These are phyloP conservation scores for Pycnomerus fuliginosus DNA, from an alignment of 2,888 invertebrate species.

Conservation along the genomic window DNA sequence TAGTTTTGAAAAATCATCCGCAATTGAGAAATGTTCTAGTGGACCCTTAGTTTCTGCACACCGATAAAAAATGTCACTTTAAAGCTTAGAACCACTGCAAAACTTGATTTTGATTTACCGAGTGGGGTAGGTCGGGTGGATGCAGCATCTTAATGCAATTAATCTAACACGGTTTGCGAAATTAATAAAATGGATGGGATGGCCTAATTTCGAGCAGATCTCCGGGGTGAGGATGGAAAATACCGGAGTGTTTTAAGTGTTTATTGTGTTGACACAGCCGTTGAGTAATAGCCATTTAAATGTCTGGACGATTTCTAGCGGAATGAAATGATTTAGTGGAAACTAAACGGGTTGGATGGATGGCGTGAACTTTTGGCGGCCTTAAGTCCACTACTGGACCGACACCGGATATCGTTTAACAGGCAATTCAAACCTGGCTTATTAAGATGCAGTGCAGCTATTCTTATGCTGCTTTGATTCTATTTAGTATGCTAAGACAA, in stretches of 20 bases:
- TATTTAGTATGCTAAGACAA: constrained; percentile 40
- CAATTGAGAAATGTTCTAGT: too few species aligned
- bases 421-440: constrained; percentile 42
- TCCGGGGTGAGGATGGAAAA: background rate
- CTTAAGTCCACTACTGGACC: constrained; percentile 12
- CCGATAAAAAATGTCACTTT: too few species aligned
- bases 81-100: too few species aligned
- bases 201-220: too few species aligned
- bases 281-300: constrained; percentile 12
- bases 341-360: constrained; percentile 14
- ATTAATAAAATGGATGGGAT: too few species aligned
- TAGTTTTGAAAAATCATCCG: too few species aligned
- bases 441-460: constrained; percentile 40
- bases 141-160: too few species aligned
- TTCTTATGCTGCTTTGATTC: constrained; percentile 32
- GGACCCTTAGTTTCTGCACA: too few species aligned
- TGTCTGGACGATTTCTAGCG: constrained; percentile 11
- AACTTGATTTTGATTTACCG: too few species aligned
- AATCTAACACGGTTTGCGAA: too few species aligned
- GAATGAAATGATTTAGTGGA: constrained; percentile 18
- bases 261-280: constrained; percentile 19
- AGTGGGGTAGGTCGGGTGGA: too few species aligned
- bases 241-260: constrained; percentile 8
- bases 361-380: constrained; percentile 4
- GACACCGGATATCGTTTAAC: constrained; percentile 43